Conservation (phyloP, 2,797 vertebrate genomes). For the Pelobates cultripes region DNA sequence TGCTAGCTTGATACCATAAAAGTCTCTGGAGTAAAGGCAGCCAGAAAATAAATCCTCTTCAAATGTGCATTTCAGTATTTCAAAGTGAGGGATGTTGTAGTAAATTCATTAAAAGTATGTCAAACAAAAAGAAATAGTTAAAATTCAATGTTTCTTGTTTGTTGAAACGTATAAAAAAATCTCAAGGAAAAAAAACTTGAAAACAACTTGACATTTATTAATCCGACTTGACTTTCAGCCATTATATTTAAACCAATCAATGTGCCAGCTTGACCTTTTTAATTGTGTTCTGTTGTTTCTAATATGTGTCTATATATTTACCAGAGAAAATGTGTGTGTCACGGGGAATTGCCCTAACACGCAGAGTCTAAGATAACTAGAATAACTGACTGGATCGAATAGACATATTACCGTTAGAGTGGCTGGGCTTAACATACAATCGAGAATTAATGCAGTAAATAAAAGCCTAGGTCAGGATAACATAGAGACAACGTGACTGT, state of each 20-base stretch:
- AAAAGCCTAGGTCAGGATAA: too few species aligned
- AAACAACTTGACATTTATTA: constrained; percentile 19
- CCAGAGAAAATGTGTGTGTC: too few species aligned
- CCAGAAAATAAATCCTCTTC: constrained; percentile 27
- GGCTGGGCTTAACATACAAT: too few species aligned
- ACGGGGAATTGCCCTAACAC: too few species aligned
- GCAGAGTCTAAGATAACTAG: too few species aligned
- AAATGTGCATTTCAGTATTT: neutral
- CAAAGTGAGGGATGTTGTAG: neutral
- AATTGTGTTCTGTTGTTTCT: neutral
- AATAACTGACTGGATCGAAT: too few species aligned
- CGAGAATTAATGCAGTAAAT: too few species aligned
- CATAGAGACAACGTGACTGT: too few species aligned
- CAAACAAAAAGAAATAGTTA: constrained; percentile 1
- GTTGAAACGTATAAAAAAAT: neutral
- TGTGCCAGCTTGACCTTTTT: constrained; percentile 3
- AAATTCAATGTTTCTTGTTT: neutral
- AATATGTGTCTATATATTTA: neutral
- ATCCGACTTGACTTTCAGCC: constrained; percentile 21
- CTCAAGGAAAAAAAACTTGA: neutral
- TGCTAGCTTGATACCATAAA: constrained; percentile 33
- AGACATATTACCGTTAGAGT: too few species aligned
- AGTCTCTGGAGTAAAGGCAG: constrained; percentile 15
- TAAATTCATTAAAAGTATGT: neutral
- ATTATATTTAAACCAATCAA: neutral